phyloP scores from a whole-genome alignment of 2,797 vertebrate species.

The Tapera naevia region DNA sequence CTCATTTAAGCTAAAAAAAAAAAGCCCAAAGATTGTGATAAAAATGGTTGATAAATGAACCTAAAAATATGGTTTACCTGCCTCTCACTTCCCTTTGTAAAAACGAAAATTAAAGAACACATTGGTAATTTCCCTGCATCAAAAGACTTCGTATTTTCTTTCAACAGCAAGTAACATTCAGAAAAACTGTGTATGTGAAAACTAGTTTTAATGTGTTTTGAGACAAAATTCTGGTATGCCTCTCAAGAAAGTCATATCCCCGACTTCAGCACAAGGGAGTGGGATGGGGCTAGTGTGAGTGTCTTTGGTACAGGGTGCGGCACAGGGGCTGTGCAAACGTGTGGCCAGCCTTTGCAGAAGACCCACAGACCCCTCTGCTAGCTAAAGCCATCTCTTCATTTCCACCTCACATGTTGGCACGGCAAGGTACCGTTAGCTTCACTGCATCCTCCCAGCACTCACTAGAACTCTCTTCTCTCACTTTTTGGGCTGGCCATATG shows the following conservation, averaged over 20 bases:
- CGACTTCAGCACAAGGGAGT: neutral
- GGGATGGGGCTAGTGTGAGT: fast-evolving
- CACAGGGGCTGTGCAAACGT: neutral
- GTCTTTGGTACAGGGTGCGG: neutral
- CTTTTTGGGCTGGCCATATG: neutral
- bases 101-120: neutral
- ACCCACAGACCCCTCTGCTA: neutral
- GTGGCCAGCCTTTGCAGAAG: neutral
- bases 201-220: fast-evolving
- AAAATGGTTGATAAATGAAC: neutral
- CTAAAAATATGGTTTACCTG: neutral
- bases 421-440: neutral
- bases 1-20: neutral
- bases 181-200: neutral
- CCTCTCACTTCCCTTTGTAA: neutral
- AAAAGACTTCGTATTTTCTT: neutral
- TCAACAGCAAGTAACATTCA: neutral
- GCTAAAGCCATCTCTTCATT: neutral
- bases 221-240: neutral
- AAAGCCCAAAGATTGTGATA: neutral
- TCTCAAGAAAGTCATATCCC: neutral
- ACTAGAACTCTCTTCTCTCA: neutral
- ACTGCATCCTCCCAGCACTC: too few species aligned
- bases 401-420: fast-evolving
- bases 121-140: neutral